phyloP scores from a whole-genome alignment of 1,140 invertebrate species.

The Nasonia vitripennis region DNA sequence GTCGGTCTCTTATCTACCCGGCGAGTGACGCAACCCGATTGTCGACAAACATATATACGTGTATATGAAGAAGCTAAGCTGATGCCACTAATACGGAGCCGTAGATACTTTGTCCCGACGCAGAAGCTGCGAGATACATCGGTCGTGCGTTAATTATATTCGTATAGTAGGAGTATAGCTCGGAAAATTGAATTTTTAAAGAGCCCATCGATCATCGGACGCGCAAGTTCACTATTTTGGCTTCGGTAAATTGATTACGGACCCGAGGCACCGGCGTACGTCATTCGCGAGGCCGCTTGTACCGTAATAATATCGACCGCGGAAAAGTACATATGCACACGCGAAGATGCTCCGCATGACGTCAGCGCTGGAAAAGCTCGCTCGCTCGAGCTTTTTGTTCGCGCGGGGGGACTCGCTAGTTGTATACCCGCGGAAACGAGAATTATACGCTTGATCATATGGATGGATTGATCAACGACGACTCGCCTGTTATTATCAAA shows the following conservation, averaged over 20 bases:
- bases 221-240: background rate
- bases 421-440: too few species aligned
- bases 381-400: background rate
- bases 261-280: background rate
- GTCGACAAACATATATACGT: too few species aligned
- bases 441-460: too few species aligned
- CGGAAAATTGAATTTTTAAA: conserved; percentile 19
- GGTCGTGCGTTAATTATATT: too few species aligned
- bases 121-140: too few species aligned
- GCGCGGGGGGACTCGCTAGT: too few species aligned
- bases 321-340: conserved; percentile 18
- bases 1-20: too few species aligned
- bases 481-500: background rate
- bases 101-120: too few species aligned
- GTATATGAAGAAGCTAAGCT: too few species aligned
- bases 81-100: too few species aligned
- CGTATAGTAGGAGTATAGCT: too few species aligned
- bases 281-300: background rate
- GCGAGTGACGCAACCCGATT: too few species aligned
- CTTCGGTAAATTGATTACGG: conserved; percentile 48
- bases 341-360: background rate
- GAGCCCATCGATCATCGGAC: background rate
- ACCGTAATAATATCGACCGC: conserved; percentile 12
- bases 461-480: background rate
- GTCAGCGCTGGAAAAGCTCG: conserved; percentile 8